Evolutionary conservation across 2,888 invertebrate species (phyloP), one percentile per base, ranked within the genome.

Genomic region (Drosophila putrida): DNA sequence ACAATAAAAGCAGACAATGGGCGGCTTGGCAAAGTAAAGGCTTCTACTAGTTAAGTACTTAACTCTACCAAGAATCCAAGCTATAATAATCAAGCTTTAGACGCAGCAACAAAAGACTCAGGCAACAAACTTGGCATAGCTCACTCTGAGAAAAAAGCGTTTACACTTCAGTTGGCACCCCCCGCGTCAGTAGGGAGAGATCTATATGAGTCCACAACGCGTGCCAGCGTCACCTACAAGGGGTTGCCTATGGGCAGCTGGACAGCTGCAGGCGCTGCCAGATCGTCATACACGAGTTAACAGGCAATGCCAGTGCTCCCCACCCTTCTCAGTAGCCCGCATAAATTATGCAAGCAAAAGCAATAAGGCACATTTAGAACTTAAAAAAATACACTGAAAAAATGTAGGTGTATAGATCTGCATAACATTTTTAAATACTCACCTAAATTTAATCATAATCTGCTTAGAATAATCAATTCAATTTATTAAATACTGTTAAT

Each of bases 221-320:
- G 88, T 85, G 86, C 88, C 88, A 80, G 68, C 73, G 71, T 71
- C 78, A 78, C 69, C 78, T 78, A 75, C 62, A 8, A 60, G 76
- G 61, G 64, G 50, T 36, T 38, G 60, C 36, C 74, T 9, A 39
- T 54, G 62, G 61, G 46, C 77, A 78, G 75, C 54, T 84, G 81
- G 82, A 67, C 87, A 87, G 88, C 75, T 87, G 88, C 83, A 82
- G 85, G 84, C 87, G 66, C 53, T 78, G 80, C 54, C 63, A 49
- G 65, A 69, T 69, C 85, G 83, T 88, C 82, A 85, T 84, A 84
- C 80, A 75, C 83, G 83, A 88, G 86, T 88, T 80, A 80, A 75
- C 83, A 88, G 71, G 53, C 69, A 58, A 61, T 49, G 43, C 46
- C 68, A 57, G 57, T 38, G 2, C 25, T 28, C 28, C 25, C 10